Evolutionary conservation across 2,888 invertebrate species (phyloP).

Genomic region (Thymelicus acteon): DNA sequence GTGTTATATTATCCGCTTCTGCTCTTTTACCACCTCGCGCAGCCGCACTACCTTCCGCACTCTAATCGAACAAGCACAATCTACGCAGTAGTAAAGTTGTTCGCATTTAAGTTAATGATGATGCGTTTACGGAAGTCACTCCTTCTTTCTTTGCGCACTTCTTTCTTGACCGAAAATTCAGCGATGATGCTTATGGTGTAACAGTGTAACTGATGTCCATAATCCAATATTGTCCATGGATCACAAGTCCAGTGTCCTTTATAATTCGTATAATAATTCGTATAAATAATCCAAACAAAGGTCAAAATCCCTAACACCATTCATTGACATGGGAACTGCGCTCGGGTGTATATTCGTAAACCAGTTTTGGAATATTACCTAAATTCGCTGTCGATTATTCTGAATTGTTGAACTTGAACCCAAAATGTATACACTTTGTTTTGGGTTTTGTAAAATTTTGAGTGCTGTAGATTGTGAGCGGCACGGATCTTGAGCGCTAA

Average conservation of each 20-base stretch:
- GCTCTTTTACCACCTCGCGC: too few relatives aligned
- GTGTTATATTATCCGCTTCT: too few relatives aligned
- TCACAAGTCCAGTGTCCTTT: neutral
- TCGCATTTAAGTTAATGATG: neutral
- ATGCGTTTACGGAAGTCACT: neutral
- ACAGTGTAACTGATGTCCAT: too few relatives aligned
- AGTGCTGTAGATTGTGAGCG: too few relatives aligned
- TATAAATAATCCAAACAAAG: neutral
- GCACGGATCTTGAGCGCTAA: too few relatives aligned
- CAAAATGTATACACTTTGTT: too few relatives aligned
- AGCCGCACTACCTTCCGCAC: neutral
- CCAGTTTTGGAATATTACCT: conserved; percentile 23
- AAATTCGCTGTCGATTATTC: conserved; percentile 1
- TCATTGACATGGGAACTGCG: conserved; percentile 24
- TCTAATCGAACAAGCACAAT: neutral
- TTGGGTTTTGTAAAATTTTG: too few relatives aligned
- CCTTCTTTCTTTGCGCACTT: too few relatives aligned
- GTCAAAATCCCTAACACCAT: conserved; percentile 29
- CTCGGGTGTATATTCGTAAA: conserved; percentile 20
- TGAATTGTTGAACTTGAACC: conserved; percentile 20
- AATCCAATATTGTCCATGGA: too few relatives aligned
- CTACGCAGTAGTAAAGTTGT: conserved; percentile 5
- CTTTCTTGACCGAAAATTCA: too few relatives aligned
- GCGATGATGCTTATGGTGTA: too few relatives aligned
- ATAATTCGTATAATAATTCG: too few relatives aligned